Conservation (phyloP, 2,113 vertebrate species). For the Hirundichthys speculiger region DNA sequence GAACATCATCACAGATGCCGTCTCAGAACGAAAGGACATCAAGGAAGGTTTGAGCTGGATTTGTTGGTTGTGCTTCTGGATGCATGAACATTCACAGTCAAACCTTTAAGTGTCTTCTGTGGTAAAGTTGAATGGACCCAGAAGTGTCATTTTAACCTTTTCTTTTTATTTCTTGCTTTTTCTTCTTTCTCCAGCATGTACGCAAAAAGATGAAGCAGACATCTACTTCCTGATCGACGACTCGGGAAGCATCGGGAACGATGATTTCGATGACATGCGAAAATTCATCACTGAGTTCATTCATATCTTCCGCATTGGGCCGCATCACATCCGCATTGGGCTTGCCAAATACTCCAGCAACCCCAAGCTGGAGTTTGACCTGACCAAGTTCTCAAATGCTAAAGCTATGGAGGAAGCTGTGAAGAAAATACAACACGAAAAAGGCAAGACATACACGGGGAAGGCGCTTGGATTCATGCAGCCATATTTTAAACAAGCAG, state of each 20-base stretch:
- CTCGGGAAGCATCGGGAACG: constrained; percentile 69
- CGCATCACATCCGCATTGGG: constrained; percentile 77
- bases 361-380: constrained; percentile 60
- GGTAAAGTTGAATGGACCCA: too few species aligned
- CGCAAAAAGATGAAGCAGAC: constrained; percentile 79
- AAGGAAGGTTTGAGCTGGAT: too few species aligned
- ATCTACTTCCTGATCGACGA: constrained; percentile 86
- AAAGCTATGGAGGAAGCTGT: constrained; percentile 66
- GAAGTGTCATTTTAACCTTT: too few species aligned
- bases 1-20: accelerated
- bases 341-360: constrained; percentile 72
- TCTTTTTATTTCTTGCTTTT: too few species aligned
- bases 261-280: constrained; percentile 81
- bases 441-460: constrained; percentile 75
- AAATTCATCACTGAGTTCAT: constrained; percentile 77
- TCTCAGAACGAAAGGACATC: too few species aligned
- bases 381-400: constrained; percentile 45
- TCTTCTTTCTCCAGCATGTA: constrained; percentile 72
- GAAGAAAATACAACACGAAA: constrained; percentile 45
- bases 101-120: too few species aligned
- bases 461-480: constrained; percentile 74
- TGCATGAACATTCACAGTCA: too few species aligned
- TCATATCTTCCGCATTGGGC: constrained; percentile 73
- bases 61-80: too few species aligned
- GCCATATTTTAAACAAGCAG: constrained; percentile 55